These are phyloP conservation scores for Drosophila niveifrons DNA, from an alignment of 2,888 invertebrate species.

Conservation along the genomic window DNA sequence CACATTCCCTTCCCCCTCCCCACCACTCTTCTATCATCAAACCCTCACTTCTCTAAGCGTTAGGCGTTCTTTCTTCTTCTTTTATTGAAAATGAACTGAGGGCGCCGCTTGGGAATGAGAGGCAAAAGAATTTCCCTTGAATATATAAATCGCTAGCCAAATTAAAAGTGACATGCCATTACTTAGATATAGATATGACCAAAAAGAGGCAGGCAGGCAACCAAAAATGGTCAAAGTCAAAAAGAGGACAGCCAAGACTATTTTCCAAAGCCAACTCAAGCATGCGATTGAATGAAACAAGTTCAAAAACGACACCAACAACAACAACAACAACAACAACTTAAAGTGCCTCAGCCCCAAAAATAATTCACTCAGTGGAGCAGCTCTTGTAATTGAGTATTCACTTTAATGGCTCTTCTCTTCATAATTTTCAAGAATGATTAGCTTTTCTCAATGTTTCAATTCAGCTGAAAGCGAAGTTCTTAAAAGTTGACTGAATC, in stretches of 20 bases:
- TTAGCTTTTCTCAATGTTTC: constrained; percentile 16
- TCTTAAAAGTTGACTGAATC: too few species aligned
- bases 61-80: constrained; percentile 40
- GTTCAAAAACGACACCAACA: constrained; percentile 2
- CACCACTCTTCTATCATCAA: background rate
- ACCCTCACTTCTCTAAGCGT: background rate
- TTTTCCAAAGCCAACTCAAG: constrained; percentile 37
- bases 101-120: constrained; percentile 10
- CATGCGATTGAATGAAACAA: constrained; percentile 60
- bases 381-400: background rate
- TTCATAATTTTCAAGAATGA: constrained; percentile 34
- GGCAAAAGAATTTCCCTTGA: constrained; percentile 4
- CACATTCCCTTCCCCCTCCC: constrained; percentile 1
- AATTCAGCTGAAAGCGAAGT: too few species aligned
- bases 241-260: constrained; percentile 39
- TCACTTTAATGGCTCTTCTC: constrained; percentile 13
- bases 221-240: constrained; percentile 12
- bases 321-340: constrained; percentile 15
- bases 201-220: background rate
- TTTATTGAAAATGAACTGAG: constrained; percentile 63
- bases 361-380: constrained; percentile 25
- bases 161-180: constrained; percentile 79
- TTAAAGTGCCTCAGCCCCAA: constrained; percentile 19
- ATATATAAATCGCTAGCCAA: constrained; percentile 72
- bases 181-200: constrained; percentile 63